A percentile compares a stretch with the other conserved stretches of the same genome.
phyloP scores from a whole-genome alignment of 2,113 vertebrate genomes.

The Panthera tigris region DNA sequence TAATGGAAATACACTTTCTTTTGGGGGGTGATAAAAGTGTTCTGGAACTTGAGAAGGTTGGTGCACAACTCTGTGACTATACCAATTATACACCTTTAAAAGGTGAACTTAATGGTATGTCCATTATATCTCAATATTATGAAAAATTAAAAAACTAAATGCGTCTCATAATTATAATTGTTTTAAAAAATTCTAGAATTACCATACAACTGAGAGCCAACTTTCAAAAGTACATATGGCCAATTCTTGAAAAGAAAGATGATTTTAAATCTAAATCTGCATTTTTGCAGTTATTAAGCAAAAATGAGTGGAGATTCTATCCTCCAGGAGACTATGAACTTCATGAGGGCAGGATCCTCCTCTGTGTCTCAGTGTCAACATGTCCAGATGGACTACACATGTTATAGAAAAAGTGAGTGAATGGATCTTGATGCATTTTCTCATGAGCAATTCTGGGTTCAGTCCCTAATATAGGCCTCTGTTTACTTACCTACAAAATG shows the following conservation, averaged over 20 bases:
- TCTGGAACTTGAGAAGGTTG: neutral
- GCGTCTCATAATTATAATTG: neutral
- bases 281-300: constrained; percentile 16
- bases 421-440: neutral
- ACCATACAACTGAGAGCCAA: neutral
- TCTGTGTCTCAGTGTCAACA: neutral
- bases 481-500: constrained; percentile 11
- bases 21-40: neutral
- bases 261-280: neutral
- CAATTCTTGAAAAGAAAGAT: neutral
- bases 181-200: constrained; percentile 12
- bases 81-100: neutral
- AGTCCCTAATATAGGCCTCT: neutral
- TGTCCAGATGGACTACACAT: neutral
- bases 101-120: neutral
- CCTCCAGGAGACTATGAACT: neutral
- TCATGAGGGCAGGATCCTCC: neutral
- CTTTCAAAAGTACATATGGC: constrained; percentile 24
- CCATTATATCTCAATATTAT: neutral
- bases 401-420: neutral
- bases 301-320: neutral
- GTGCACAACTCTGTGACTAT: neutral
- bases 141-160: neutral
- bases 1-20: neutral
- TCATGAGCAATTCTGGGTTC: neutral